These are phyloP conservation scores for Setipinna tenuifilis DNA, from an alignment of 2,797 vertebrate genomes.

Conservation along the genomic window DNA sequence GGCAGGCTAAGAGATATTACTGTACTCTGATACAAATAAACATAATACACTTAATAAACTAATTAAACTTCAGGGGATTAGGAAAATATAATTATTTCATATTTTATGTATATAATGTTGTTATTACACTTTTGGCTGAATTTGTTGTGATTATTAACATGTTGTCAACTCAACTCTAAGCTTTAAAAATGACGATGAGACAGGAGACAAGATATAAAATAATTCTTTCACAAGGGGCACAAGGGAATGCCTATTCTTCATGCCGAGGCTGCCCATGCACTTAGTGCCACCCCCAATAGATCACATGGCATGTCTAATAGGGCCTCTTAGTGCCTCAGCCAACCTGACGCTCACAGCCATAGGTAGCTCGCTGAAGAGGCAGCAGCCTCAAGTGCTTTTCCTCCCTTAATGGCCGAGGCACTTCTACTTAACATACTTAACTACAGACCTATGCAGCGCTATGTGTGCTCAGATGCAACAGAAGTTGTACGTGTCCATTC, in stretches of 20 bases:
- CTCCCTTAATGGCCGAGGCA: neutral
- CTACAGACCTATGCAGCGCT: neutral
- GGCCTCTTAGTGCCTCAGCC: constrained; percentile 31
- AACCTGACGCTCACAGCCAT: constrained; percentile 6
- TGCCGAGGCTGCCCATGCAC: constrained; percentile 16
- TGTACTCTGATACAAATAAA: no score
- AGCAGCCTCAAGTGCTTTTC: neutral
- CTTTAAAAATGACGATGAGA: neutral
- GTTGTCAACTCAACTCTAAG: neutral
- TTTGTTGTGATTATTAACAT: no score
- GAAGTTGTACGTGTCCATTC: constrained; percentile 23
- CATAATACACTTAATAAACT: no score
- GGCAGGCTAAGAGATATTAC: neutral
- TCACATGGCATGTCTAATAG: constrained; percentile 56
- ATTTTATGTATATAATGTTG: no score
- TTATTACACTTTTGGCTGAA: no score
- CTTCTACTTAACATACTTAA: neutral
- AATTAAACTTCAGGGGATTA: no score
- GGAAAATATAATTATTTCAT: no score
- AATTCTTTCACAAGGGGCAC: neutral
- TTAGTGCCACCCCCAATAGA: constrained; percentile 39
- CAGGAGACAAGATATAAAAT: neutral
- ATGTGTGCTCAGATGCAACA: constrained; percentile 25
- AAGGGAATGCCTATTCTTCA: constrained; percentile 14
- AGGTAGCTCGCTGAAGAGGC: neutral